A percentile compares a stretch with the other conserved stretches of the same genome.
Conservation (phyloP, 1,140 invertebrate genomes). For the Trichonephila clavipes region DNA sequence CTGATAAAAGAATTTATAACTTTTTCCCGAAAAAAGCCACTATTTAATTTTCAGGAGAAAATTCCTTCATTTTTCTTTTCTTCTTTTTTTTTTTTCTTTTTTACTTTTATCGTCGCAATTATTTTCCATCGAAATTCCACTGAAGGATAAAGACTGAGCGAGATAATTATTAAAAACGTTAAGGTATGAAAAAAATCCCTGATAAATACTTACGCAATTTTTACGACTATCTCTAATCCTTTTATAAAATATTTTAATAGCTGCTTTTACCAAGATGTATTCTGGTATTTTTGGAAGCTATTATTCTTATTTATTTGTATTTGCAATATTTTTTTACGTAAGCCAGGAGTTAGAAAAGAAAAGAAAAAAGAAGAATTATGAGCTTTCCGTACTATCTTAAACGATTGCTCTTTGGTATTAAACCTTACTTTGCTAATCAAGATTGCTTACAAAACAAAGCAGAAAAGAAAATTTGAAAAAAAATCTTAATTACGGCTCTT, state of each 20-base stretch:
- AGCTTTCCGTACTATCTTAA: background rate
- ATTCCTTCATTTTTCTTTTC: background rate
- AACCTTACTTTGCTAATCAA: background rate
- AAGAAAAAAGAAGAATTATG: background rate
- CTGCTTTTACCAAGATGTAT: slow-evolving; percentile 4
- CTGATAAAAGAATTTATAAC: background rate
- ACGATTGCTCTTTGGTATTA: background rate
- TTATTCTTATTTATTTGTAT: background rate
- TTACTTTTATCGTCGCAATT: background rate
- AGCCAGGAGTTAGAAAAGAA: background rate
- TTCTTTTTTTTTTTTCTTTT: background rate
- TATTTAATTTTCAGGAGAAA: background rate
- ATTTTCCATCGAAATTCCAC: background rate
- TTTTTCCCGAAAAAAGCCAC: background rate
- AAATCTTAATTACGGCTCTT: background rate
- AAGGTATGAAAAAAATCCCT: background rate
- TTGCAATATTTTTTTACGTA: background rate
- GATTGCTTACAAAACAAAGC: background rate
- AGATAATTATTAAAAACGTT: background rate
- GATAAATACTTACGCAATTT: slow-evolving; percentile 8
- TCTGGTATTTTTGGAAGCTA: background rate
- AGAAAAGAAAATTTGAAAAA: background rate
- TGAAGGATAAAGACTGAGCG: background rate
- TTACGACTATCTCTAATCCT: slow-evolving; percentile 17
- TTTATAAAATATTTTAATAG: slow-evolving; percentile 39